These are phyloP conservation scores for Chromobotia macracanthus DNA, from an alignment of 2,797 vertebrate species.

Conservation along the genomic window DNA sequence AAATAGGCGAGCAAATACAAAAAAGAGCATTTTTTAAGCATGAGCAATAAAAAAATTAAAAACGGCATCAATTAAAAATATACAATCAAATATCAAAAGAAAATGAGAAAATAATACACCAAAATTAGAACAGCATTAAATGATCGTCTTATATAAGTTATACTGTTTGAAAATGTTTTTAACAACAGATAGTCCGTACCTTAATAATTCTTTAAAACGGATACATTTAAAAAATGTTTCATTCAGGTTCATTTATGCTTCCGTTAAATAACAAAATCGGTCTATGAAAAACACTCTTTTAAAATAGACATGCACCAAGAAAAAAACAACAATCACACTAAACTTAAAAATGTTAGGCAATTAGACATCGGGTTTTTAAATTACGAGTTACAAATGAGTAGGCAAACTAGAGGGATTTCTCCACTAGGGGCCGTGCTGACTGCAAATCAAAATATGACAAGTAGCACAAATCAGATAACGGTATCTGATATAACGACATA, in stretches of 20 bases:
- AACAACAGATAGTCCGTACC: too few species aligned
- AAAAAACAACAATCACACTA: too few species aligned
- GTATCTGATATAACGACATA: background rate
- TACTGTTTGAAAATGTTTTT: too few species aligned
- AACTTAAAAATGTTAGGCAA: background rate
- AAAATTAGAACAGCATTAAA: background rate
- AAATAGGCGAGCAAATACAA: too few species aligned
- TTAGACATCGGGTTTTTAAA: background rate
- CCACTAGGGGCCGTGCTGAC: conserved; percentile 78
- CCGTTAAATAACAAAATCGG: background rate
- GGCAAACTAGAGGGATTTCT: conserved; percentile 43
- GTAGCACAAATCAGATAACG: conserved; percentile 10
- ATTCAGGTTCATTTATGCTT: background rate
- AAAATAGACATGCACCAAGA: too few species aligned
- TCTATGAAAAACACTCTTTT: too few species aligned
- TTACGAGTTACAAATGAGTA: conserved; percentile 12
- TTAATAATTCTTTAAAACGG: too few species aligned
- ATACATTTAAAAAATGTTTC: too few species aligned
- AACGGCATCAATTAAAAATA: background rate
- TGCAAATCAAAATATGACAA: conserved; percentile 43
- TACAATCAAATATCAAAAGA: background rate
- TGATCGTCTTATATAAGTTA: too few species aligned
- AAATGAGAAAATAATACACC: background rate
- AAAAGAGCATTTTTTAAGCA: background rate
- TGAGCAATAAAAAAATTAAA: background rate